phyloP scores from a whole-genome alignment of 2,888 invertebrate species.

The Epiblema foenella region DNA sequence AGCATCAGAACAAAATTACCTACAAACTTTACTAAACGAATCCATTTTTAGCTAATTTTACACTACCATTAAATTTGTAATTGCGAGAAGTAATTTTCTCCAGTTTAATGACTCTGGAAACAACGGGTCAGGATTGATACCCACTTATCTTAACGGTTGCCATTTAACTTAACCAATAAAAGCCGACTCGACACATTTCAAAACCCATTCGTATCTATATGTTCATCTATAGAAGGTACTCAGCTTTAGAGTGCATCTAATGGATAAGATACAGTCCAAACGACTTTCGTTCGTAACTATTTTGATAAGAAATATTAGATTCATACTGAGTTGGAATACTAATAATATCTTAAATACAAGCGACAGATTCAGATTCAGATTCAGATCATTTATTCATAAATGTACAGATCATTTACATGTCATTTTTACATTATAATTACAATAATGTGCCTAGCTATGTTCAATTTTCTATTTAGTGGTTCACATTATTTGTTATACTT shows the following conservation, averaged over 20 bases:
- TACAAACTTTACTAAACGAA: neutral
- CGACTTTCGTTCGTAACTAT: neutral
- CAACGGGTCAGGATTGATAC: conserved; percentile 23
- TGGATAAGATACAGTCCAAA: neutral
- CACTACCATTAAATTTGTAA: neutral
- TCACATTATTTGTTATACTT: no score
- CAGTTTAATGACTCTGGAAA: conserved; percentile 23
- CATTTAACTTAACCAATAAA: conserved; percentile 27
- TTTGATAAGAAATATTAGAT: neutral
- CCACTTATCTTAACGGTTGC: conserved; percentile 32
- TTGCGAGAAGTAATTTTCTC: neutral
- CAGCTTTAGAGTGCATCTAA: neutral
- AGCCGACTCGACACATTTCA: neutral
- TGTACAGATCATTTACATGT: no score
- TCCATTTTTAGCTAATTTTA: neutral
- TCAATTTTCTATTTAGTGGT: no score
- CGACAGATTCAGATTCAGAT: no score
- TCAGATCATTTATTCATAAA: no score
- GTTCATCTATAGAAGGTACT: conserved; percentile 1
- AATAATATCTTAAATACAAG: neutral
- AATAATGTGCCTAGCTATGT: no score
- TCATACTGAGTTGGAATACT: neutral
- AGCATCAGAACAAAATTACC: neutral
- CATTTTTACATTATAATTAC: no score
- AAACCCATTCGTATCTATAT: neutral